phyloP scores from a whole-genome alignment of 2,888 invertebrate species.

The Empis stercorea region DNA sequence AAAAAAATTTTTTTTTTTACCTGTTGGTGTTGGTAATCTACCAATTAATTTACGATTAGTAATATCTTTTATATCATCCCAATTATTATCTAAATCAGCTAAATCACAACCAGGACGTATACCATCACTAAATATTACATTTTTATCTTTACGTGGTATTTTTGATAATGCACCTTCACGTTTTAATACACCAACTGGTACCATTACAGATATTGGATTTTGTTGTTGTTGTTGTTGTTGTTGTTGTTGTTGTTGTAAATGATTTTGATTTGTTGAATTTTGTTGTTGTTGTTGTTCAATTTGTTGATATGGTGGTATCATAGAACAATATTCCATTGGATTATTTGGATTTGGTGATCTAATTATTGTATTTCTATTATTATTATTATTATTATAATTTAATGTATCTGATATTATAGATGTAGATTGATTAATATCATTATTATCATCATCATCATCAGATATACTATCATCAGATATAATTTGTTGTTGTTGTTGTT shows the following conservation, averaged over 20 bases:
- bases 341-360: constrained; percentile 69
- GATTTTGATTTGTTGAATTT: too few relatives aligned
- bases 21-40: constrained; percentile 20
- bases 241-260: too few relatives aligned
- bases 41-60: constrained; percentile 11
- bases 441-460: constrained; percentile 4
- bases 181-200: constrained; percentile 72
- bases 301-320: constrained; percentile 66
- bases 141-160: constrained; percentile 46
- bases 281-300: constrained; percentile 39
- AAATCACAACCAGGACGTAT: constrained; percentile 75
- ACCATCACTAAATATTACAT: constrained; percentile 81
- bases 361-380: constrained; percentile 5
- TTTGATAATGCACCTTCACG: constrained; percentile 36
- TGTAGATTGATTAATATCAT: constrained; percentile 1
- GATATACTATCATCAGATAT: background rate
- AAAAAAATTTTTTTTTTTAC: too few relatives aligned
- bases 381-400: constrained; percentile 7
- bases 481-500: background rate
- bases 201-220: constrained; percentile 60
- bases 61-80: constrained; percentile 37
- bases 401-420: constrained; percentile 1
- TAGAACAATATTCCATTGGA: constrained; percentile 77
- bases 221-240: too few relatives aligned
- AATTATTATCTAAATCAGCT: constrained; percentile 59